Percentiles rank a stretch among this genome's conserved stretches.
Conservation (phyloP, 2,888 invertebrate species). For the Enoplolaimus lenunculus region DNA sequence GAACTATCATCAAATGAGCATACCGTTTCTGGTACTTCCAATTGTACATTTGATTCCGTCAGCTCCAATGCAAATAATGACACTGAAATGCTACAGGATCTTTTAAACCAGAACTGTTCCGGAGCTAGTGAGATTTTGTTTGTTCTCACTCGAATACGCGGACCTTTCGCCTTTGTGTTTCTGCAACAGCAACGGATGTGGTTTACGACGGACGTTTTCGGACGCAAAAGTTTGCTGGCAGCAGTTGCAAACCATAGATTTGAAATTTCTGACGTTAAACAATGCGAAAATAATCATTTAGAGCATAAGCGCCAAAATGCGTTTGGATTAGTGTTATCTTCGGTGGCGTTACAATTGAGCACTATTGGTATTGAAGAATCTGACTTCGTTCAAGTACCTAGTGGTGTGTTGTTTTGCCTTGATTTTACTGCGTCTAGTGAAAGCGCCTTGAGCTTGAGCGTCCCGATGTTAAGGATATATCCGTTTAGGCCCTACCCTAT, state of each 20-base stretch:
- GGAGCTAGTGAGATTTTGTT: neutral
- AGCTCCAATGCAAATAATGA: no score
- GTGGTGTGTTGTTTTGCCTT: neutral
- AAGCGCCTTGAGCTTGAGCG: no score
- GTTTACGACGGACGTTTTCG: constrained; percentile 62
- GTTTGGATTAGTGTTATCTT: neutral
- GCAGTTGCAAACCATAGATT: neutral
- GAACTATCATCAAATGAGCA: neutral
- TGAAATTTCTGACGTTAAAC: neutral
- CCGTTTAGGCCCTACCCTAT: neutral
- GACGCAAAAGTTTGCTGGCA: neutral
- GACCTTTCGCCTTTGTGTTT: neutral
- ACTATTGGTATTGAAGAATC: no score
- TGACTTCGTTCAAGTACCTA: no score
- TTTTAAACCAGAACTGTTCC: neutral
- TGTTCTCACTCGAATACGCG: neutral
- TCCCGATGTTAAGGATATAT: neutral
- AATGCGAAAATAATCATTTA: neutral
- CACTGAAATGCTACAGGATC: neutral
- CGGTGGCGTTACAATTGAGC: no score
- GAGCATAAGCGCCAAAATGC: neutral
- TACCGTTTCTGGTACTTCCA: neutral
- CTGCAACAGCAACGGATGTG: constrained; percentile 49
- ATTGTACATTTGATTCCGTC: no score
- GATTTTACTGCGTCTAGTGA: no score